Evolutionary conservation across 2,113 vertebrate species (phyloP), one percentile per base, ranked within the genome.

Genomic region (Neodontobutis hainanensis): DNA sequence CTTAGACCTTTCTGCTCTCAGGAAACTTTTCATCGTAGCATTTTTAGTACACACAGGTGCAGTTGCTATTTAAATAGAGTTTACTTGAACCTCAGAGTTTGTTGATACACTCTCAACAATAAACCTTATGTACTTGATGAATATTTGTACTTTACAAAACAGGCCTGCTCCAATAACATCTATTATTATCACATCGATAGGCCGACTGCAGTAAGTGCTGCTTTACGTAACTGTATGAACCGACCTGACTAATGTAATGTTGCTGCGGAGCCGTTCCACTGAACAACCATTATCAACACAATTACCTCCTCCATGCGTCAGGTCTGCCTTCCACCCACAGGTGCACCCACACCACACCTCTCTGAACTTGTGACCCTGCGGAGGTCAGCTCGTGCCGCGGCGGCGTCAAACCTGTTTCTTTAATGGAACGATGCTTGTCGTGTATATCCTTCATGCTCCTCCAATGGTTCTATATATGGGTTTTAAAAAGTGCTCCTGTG

Each of bases 201-300:
- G 40, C 58, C 3, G 1, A 8, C 19, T 38, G 36, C 59, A 78
- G 60, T 19, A 60, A 78, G 67, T 36, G 58, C n/a, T 27, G 14
- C 5, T 75, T 91, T 88, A 85, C 70, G 70, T 88, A 90, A 89
- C 68, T 64, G 68, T 61, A 72, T 73, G 79, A 70, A 81, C 73
- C 38, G 72, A 83, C 69, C 80, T 85, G 87, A 89, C 19, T 27
- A 27, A 27, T 27, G 75, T 82, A 87, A 91, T 86, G 81, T 80
- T 9, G 14, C 34, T 43, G 60, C n/a, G 65, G 51, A 79, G 70
- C 80, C 72, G 78, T 86, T 84, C 83, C 87, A 79, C 66, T 11
- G 71, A 78, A 80, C 67, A 83, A 80, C 73, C 77, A 85, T 78
- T 80, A 73, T 36, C 49, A 55, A 70, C 69, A 81, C 69, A 76